Conservation (phyloP, 2,113 vertebrate genomes). For the Uria lomvia region DNA sequence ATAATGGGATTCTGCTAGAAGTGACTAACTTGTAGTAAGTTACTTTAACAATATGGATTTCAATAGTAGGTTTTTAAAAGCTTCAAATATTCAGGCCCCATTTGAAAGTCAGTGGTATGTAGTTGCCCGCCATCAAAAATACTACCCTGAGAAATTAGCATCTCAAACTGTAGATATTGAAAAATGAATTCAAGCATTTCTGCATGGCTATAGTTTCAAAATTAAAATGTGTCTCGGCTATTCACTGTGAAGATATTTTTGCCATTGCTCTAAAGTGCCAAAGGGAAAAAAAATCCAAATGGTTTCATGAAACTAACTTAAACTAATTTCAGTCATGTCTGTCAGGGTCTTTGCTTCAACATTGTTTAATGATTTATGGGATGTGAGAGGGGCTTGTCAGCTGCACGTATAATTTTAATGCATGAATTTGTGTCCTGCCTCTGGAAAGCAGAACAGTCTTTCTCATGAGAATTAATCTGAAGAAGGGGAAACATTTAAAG, state of each 20-base stretch:
- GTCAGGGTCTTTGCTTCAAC: background rate
- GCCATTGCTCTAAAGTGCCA: background rate
- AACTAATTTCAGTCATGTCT: background rate
- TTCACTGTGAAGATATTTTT: background rate
- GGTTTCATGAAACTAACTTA: background rate
- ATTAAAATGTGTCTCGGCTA: background rate
- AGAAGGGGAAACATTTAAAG: background rate
- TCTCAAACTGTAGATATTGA: background rate
- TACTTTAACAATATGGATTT: background rate
- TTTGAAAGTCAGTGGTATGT: background rate
- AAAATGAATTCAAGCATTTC: background rate
- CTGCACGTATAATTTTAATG: background rate
- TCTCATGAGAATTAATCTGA: background rate
- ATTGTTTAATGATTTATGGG: background rate
- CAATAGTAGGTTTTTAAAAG: background rate
- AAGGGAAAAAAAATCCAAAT: background rate
- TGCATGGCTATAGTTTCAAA: background rate
- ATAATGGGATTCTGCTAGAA: background rate
- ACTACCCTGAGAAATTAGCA: background rate
- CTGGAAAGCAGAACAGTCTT: background rate
- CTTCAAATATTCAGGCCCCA: background rate
- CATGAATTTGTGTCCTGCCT: background rate
- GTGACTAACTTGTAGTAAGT: background rate
- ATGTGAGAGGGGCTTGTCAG: background rate
- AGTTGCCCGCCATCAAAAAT: background rate